phyloP scores from a whole-genome alignment of 2,113 vertebrate genomes.

The Rhombomys opimus region DNA sequence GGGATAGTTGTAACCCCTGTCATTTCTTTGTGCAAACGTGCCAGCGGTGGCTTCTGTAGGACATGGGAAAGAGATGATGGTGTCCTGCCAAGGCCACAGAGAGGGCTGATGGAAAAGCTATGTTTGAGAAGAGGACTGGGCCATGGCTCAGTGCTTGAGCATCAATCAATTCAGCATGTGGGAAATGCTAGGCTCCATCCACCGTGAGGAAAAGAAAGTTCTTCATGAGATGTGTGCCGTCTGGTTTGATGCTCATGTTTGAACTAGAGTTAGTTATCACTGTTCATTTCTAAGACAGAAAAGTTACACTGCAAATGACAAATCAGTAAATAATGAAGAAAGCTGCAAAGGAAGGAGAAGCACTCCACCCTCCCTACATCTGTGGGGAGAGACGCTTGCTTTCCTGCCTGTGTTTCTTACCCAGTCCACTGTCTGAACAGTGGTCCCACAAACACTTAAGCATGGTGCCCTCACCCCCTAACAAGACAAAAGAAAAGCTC shows the following conservation, averaged over 20 bases:
- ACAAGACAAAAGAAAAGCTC: neutral
- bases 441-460: neutral
- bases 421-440: neutral
- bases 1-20: neutral
- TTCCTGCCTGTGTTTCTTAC: neutral
- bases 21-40: neutral
- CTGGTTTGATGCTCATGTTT: neutral
- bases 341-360: accelerated
- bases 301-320: neutral
- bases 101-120: neutral
- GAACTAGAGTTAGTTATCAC: neutral
- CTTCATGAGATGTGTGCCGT: neutral
- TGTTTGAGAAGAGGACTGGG: neutral
- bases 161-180: too few relatives aligned
- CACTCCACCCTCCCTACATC: neutral
- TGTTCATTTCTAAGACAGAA: neutral
- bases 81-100: neutral
- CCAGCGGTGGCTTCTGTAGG: neutral
- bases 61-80: too few relatives aligned
- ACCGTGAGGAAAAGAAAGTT: neutral
- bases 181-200: neutral
- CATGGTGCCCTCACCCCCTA: accelerated
- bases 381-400: neutral
- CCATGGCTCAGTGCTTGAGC: neutral
- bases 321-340: neutral